phyloP scores from a whole-genome alignment of 2,888 invertebrate genomes.

The Torymus tubicola region DNA sequence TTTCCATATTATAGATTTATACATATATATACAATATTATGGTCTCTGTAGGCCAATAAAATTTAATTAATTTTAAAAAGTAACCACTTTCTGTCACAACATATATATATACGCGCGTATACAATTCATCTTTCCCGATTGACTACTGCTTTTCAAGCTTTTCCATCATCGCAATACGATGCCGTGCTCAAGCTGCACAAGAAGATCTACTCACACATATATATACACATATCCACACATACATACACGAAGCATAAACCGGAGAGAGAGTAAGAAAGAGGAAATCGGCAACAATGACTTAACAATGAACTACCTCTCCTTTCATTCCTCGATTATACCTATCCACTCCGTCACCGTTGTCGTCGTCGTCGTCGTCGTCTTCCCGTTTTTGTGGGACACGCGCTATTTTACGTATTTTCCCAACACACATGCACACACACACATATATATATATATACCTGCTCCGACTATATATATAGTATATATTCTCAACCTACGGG shows the following conservation, averaged over 20 bases:
- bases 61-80: too few relatives aligned
- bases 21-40: too few relatives aligned
- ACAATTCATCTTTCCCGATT: neutral
- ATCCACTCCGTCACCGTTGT: neutral
- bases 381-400: constrained; percentile 64
- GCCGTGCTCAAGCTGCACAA: constrained; percentile 19
- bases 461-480: neutral
- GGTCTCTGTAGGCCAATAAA: too few relatives aligned
- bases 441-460: constrained; percentile 25
- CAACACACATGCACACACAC: constrained; percentile 66
- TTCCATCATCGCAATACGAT: neutral
- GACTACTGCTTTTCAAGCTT: constrained; percentile 2
- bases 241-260: neutral
- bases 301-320: constrained; percentile 67
- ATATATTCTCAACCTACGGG: too few relatives aligned
- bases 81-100: too few relatives aligned
- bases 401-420: constrained; percentile 67
- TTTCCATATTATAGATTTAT: too few relatives aligned
- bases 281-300: constrained; percentile 73
- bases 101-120: too few relatives aligned
- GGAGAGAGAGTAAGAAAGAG: constrained; percentile 51
- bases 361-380: constrained; percentile 20
- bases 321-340: constrained; percentile 64
- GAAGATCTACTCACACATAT: constrained; percentile 19
- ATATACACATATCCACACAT: neutral